phyloP scores from a whole-genome alignment of 2,888 invertebrate species.

The Chydorus sphaericus region DNA sequence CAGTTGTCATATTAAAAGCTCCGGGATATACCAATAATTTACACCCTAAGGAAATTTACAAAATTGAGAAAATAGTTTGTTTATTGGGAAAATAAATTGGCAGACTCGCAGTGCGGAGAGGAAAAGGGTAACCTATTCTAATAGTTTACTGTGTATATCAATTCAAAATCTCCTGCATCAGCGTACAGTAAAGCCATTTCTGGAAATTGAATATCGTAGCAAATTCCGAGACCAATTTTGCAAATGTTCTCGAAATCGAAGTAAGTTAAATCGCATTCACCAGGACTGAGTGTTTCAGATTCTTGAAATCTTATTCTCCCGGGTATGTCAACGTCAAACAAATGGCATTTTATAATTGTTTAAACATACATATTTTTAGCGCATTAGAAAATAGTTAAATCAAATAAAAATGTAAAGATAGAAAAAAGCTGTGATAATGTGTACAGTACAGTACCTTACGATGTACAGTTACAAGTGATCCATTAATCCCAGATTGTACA shows the following conservation, averaged over 20 bases:
- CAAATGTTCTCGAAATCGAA: slow-evolving; percentile 58
- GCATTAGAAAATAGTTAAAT: too few relatives aligned
- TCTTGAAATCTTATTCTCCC: slow-evolving; percentile 82
- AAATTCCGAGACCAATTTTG: slow-evolving; percentile 80
- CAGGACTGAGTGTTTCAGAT: slow-evolving; percentile 65
- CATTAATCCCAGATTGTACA: slow-evolving; percentile 68
- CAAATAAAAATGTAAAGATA: background rate
- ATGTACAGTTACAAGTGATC: slow-evolving; percentile 60
- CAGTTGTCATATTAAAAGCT: slow-evolving; percentile 93
- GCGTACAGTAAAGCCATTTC: slow-evolving; percentile 54
- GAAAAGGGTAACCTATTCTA: too few relatives aligned
- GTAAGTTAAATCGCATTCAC: slow-evolving; percentile 49
- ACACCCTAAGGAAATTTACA: slow-evolving; percentile 47
- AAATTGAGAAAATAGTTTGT: too few relatives aligned
- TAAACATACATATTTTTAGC: too few relatives aligned
- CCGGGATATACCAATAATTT: slow-evolving; percentile 79
- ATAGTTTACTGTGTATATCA: too few relatives aligned
- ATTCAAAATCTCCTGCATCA: slow-evolving; percentile 30
- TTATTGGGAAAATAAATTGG: too few relatives aligned
- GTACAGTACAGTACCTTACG: slow-evolving; percentile 51
- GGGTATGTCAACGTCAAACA: slow-evolving; percentile 92
- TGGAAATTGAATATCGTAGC: slow-evolving; percentile 84
- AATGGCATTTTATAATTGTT: slow-evolving; percentile 54
- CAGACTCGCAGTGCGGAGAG: too few relatives aligned
- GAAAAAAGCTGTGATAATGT: too few relatives aligned